Conservation (phyloP, 2,888 invertebrate species). For the Pseudococcus viburni region DNA sequence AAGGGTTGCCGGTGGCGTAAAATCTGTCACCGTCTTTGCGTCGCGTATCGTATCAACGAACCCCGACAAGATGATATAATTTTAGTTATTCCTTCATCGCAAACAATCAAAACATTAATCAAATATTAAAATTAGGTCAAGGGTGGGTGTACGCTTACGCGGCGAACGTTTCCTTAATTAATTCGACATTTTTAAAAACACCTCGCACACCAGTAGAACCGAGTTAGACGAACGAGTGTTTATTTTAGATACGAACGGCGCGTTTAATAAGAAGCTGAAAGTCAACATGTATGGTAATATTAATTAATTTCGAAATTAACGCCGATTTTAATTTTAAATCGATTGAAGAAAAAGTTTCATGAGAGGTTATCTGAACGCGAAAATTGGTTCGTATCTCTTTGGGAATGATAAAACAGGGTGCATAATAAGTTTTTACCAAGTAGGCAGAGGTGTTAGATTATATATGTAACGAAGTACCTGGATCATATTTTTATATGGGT, state of each 20-base stretch:
- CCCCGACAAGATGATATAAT: slow-evolving; percentile 12
- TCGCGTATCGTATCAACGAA: slow-evolving; percentile 11
- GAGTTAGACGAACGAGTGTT: background rate
- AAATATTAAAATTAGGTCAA: slow-evolving; percentile 44
- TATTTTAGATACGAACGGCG: slow-evolving; percentile 30
- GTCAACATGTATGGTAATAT: background rate
- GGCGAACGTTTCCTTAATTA: slow-evolving; percentile 19
- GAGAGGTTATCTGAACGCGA: background rate
- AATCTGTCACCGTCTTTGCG: slow-evolving; percentile 18
- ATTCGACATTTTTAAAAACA: slow-evolving; percentile 27
- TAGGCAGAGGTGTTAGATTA: too few relatives aligned
- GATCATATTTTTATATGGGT: too few relatives aligned
- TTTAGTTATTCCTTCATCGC: background rate
- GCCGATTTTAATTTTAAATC: background rate
- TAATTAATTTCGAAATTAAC: slow-evolving; percentile 44
- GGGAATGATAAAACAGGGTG: too few relatives aligned
- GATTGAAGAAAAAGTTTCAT: slow-evolving; percentile 2
- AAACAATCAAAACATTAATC: slow-evolving; percentile 44
- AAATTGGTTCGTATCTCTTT: background rate
- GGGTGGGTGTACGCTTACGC: slow-evolving; percentile 6
- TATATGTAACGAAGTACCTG: too few relatives aligned
- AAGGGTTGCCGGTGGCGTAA: background rate
- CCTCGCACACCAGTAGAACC: background rate
- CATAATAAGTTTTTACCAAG: too few relatives aligned
- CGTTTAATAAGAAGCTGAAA: background rate